Base-by-base conservation (phyloP, 2,888 invertebrate species). In the Harmothoe impar region DNA sequence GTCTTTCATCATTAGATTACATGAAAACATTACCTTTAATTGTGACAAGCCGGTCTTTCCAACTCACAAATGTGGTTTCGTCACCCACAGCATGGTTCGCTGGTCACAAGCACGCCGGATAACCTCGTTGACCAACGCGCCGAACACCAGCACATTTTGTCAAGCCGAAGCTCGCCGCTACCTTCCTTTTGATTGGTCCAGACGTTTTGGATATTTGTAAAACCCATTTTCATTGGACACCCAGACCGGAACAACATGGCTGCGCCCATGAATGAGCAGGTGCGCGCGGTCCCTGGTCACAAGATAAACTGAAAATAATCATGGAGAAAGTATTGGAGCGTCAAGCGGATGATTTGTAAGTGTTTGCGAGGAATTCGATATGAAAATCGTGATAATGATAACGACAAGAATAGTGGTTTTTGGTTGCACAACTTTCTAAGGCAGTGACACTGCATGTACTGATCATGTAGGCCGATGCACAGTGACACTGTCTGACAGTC, bases 281-380 rank as follows among this genome's bases (percentile, higher is more conserved):
- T 62, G 62, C 62, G 62, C n/a, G n/a, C 62, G 62, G 23, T n/a
- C 15, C 62, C n/a, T 62, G 62, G 81, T 81, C 81, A 81, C 81
- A 81, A 81, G 81, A 25, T 23, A 81, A 20, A 35, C 33, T 35
- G 3, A 81, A 81, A 81, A 81, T 35, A n/a, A n/a, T n/a, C n/a
- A 81, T 81, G 81, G 81, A 81, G 43, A 81, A 81, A 25, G 43
- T 81, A 33, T 81, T 81, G 43, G 81, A 81, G 33, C 33, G 81
- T 17, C 81, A 81, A n/a, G 81, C 81, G 7, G 81, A 81, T 43
- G 81, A 81, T 81, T 81, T 81, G 81, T 81, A 43, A 81, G 81
- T 81, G 1, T 33, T 12, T 81, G 0, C 12, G 25, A 3, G 15
- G 72, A 15, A 7, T 25, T 25, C 31, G 3, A 7, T 43, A 43